phyloP scores from a whole-genome alignment of 2,113 vertebrate genomes.

The Channa maculata region DNA sequence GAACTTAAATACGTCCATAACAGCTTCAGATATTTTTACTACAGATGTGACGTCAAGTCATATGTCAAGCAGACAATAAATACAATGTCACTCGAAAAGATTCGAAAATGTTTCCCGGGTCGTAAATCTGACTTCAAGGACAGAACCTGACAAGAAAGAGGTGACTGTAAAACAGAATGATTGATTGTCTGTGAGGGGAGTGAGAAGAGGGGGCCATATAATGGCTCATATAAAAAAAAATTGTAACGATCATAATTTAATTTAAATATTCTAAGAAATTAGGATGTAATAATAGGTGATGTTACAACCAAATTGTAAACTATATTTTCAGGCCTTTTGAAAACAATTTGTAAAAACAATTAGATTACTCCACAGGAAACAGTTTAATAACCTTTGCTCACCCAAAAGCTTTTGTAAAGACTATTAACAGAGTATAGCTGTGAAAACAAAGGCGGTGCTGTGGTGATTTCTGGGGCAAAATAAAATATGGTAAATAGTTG shows the following conservation, averaged over 20 bases:
- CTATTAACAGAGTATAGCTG: slow-evolving; percentile 16
- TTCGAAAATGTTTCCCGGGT: not conserved
- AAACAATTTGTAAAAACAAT: not conserved
- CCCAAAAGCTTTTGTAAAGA: slow-evolving; percentile 31
- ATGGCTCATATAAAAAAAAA: too few species aligned
- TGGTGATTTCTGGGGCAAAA: slow-evolving; percentile 30
- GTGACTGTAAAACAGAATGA: not conserved
- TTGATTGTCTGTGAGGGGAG: not conserved
- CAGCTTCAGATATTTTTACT: too few species aligned
- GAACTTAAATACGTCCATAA: too few species aligned
- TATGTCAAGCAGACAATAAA: not conserved
- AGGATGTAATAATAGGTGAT: not conserved
- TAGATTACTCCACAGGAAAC: not conserved
- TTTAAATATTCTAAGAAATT: not conserved
- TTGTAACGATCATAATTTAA: not conserved
- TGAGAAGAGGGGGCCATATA: too few species aligned
- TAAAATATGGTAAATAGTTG: too few species aligned
- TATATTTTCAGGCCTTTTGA: not conserved
- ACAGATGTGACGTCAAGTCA: not conserved
- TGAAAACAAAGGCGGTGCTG: slow-evolving; percentile 20
- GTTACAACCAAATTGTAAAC: too few species aligned
- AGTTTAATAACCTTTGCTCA: slow-evolving; percentile 30
- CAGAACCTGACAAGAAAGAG: not conserved
- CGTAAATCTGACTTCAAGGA: not conserved
- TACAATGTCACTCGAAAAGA: not conserved